phyloP scores from a whole-genome alignment of 1,140 invertebrate genomes.

The Patella vulgata region DNA sequence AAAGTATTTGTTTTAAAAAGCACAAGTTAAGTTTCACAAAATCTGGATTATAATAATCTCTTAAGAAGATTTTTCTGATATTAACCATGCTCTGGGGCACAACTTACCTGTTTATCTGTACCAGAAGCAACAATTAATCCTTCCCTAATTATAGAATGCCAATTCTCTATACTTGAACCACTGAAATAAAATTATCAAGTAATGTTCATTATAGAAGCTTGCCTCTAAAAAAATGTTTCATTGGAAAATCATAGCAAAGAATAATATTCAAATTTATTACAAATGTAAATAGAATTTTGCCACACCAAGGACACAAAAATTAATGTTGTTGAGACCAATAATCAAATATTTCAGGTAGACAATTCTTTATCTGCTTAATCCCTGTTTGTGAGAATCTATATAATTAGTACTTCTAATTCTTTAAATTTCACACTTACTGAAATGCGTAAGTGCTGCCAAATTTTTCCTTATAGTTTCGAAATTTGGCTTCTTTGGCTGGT shows the following conservation, averaged over 20 bases:
- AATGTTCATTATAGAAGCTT: background rate
- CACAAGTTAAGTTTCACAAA: too few relatives aligned
- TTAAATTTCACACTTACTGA: slow-evolving; percentile 53
- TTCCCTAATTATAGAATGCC: slow-evolving; percentile 62
- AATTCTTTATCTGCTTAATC: too few relatives aligned
- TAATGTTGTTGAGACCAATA: slow-evolving; percentile 1
- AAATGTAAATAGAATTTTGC: background rate
- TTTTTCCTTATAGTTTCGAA: slow-evolving; percentile 45
- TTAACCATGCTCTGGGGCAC: too few relatives aligned
- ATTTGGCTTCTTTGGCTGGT: slow-evolving; percentile 58
- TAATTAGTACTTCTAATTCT: too few relatives aligned
- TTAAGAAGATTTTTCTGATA: too few relatives aligned
- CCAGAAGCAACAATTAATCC: slow-evolving; percentile 60
- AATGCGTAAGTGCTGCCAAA: slow-evolving; percentile 62
- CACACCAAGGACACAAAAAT: slow-evolving; percentile 3
- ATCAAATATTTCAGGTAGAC: background rate
- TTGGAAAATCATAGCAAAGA: background rate
- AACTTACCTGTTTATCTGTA: slow-evolving; percentile 53
- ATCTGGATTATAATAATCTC: too few relatives aligned
- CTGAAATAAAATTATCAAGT: slow-evolving; percentile 31
- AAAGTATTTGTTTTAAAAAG: too few relatives aligned
- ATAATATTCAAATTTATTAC: background rate
- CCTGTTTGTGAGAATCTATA: too few relatives aligned
- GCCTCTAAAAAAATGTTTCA: background rate
- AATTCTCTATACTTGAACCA: slow-evolving; percentile 63